Percentiles rank a stretch among this genome's conserved stretches.
Evolutionary conservation across 1,140 invertebrate species (phyloP).

Genomic region (Lasioglossum albipes): DNA sequence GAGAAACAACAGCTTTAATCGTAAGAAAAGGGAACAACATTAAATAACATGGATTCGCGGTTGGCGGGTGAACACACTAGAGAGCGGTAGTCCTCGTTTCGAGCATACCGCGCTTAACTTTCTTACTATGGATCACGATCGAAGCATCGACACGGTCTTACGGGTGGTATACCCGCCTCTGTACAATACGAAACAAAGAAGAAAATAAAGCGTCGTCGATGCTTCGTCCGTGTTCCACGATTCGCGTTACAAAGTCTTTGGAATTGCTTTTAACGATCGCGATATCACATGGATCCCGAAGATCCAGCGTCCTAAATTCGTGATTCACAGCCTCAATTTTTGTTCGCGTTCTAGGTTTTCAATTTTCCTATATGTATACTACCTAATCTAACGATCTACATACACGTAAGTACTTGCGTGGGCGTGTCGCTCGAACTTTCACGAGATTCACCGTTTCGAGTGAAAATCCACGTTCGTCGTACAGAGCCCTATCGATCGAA

Average conservation of each 20-base stretch:
- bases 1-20: constrained; percentile 47
- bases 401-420: background rate
- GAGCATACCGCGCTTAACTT: constrained; percentile 28
- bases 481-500: constrained; percentile 5
- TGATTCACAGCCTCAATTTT: constrained; percentile 59
- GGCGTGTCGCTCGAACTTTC: constrained; percentile 48
- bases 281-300: constrained; percentile 54
- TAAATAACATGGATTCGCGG: constrained; percentile 65
- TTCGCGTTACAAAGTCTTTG: constrained; percentile 52
- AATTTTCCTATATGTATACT: constrained; percentile 11
- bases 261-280: constrained; percentile 53
- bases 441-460: constrained; percentile 49
- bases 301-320: constrained; percentile 52
- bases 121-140: background rate
- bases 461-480: background rate
- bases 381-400: background rate
- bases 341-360: constrained; percentile 27
- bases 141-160: background rate
- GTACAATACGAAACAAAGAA: background rate
- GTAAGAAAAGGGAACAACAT: constrained; percentile 49
- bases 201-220: background rate
- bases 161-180: background rate
- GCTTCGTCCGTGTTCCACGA: constrained; percentile 33
- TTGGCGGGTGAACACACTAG: constrained; percentile 72
- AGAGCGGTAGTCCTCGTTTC: constrained; percentile 38